These are phyloP conservation scores for Coreoperca whiteheadi DNA, from an alignment of 2,113 vertebrate species.

Conservation along the genomic window DNA sequence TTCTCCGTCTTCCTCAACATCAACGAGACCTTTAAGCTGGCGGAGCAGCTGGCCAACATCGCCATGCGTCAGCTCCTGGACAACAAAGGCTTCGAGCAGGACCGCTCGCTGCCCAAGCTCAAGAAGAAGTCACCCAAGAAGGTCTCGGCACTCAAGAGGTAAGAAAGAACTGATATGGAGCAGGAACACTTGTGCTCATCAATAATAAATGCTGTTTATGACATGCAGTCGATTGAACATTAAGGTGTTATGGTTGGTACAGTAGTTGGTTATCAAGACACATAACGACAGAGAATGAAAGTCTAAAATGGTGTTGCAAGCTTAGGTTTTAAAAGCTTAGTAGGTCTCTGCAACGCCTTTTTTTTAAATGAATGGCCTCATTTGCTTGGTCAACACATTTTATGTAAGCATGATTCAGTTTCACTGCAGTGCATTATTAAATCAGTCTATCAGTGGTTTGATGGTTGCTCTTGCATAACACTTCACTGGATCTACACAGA, in stretches of 20 bases:
- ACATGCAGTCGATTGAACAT: not conserved
- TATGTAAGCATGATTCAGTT: conserved; percentile 5
- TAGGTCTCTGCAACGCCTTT: not conserved
- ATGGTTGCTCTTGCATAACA: not conserved
- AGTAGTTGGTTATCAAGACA: conserved; percentile 1
- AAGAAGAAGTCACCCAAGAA: conserved; percentile 97
- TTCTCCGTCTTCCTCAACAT: conserved; percentile 99
- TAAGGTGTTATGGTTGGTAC: not conserved
- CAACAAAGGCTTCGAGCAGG: conserved; percentile 97
- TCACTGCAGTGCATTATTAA: not conserved
- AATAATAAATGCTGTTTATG: conserved; percentile 15
- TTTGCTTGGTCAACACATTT: not conserved
- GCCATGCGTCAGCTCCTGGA: conserved; percentile 98
- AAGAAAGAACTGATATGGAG: conserved; percentile 55
- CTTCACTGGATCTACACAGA: not conserved
- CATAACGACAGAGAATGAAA: not conserved
- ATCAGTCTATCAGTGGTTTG: not conserved
- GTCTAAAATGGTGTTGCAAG: not conserved
- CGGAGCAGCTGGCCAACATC: conserved; percentile 98
- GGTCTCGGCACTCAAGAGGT: conserved; percentile 96
- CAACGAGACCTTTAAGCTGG: conserved; percentile 96
- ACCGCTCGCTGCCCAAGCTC: conserved; percentile 94
- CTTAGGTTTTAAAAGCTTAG: conserved; percentile 2
- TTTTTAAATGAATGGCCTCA: not conserved
- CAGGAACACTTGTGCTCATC: not conserved